Evolutionary conservation across 1,140 invertebrate species (phyloP), one percentile per base, ranked within the genome.

Genomic region (Brachionus plicatilis): DNA sequence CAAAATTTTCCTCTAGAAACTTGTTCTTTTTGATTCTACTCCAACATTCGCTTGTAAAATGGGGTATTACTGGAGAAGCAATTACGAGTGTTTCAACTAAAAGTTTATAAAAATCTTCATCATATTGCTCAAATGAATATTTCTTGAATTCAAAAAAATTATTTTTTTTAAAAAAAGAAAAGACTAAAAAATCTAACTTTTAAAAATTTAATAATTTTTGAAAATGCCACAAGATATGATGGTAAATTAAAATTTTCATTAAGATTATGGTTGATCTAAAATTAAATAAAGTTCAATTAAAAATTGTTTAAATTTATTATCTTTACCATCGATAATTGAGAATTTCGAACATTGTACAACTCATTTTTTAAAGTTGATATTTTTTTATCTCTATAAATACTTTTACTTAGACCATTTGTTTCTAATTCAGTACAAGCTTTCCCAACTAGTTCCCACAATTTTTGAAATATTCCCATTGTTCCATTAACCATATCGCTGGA

Each of bases 191-290:
- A 29, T n/a, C 11, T 8, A 37, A 82, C 79, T 41, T 43, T 68
- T 24, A 82, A 24, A 43, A 68, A 60, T 68, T 82, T 82, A 17
- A 65, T 43, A 45, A 82, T 60, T 45, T 82, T 82, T 41, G 79
- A 65, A 41, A 68, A 60, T 33, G 79, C 79, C 9, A 82, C 79
- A 4, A 82, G 7, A 24, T 82, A 82, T 24, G 79, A 82, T 20
- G 79, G 79, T 14, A 82, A 20, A 47, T 82, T 82, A 17, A 82
- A 82, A 65, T 82, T 82, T 68, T 82, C 79, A 56, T 82, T 82
- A 5, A 82, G n/a, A 65, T 82, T 82, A 17, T 65, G 65, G 17
- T 82, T 68, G 9, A 82, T 82, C 79, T 82, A 65, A 12, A 17
- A 20, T 20, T 3, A 65, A 45, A 68, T 37, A 68, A 82, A 68